Conservation (phyloP, 2,888 invertebrate genomes). For the Lasioglossum figueresi region DNA sequence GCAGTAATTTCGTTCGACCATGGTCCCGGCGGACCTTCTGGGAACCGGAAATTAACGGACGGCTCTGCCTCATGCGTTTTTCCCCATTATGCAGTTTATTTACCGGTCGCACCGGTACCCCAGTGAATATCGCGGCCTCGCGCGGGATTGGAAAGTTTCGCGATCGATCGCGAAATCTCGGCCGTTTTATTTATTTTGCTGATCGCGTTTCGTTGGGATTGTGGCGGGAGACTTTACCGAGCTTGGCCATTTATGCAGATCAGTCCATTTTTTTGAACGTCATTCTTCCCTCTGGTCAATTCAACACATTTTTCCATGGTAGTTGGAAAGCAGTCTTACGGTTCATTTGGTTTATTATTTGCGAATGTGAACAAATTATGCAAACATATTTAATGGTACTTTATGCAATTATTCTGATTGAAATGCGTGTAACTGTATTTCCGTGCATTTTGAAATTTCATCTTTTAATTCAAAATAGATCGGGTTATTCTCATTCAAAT, state of each 20-base stretch:
- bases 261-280: neutral
- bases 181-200: neutral
- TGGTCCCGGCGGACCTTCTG: slow-evolving; percentile 1
- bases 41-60: slow-evolving; percentile 41
- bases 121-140: neutral
- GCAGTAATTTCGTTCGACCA: slow-evolving; percentile 25
- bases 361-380: neutral
- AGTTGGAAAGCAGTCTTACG: neutral
- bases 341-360: neutral
- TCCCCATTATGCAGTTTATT: slow-evolving; percentile 31
- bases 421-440: neutral
- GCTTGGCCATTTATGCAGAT: neutral
- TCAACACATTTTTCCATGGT: neutral
- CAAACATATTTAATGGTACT: neutral
- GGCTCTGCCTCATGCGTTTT: slow-evolving; percentile 12
- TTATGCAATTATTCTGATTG: no score
- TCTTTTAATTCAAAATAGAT: neutral
- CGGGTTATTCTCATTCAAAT: neutral
- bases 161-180: slow-evolving; percentile 15
- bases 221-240: neutral
- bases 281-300: neutral
- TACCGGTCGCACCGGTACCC: neutral
- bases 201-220: neutral
- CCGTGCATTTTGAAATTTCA: neutral
- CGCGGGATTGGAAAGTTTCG: slow-evolving; percentile 10